phyloP scores from a whole-genome alignment of 2,888 invertebrate genomes.

The Esperia sulphurella region DNA sequence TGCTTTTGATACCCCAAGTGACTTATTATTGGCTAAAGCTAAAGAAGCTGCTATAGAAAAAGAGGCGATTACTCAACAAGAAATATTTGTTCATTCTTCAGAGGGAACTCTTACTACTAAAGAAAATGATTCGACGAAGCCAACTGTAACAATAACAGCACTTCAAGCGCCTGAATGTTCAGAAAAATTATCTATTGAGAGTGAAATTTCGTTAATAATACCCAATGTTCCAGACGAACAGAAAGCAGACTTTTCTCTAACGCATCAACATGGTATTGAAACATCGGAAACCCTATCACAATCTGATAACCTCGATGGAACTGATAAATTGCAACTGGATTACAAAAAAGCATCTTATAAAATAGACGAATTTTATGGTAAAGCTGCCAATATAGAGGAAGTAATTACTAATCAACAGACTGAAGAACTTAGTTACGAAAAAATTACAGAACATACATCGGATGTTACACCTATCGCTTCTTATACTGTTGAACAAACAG shows the following conservation, averaged over 20 bases:
- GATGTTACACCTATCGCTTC: constrained; percentile 49
- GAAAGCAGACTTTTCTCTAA: constrained; percentile 56
- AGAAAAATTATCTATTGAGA: constrained; percentile 79
- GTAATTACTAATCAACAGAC: constrained; percentile 47
- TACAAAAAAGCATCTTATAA: constrained; percentile 47
- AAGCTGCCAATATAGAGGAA: constrained; percentile 57
- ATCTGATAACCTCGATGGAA: constrained; percentile 70
- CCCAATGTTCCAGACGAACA: constrained; percentile 57
- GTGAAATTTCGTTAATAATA: constrained; percentile 69
- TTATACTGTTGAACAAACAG: constrained; percentile 66
- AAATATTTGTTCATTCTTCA: constrained; percentile 72
- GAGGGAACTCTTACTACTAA: constrained; percentile 48
- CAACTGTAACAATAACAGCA: constrained; percentile 59
- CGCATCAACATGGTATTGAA: constrained; percentile 69
- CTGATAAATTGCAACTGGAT: constrained; percentile 49
- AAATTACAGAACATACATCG: constrained; percentile 32
- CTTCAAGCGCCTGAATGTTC: constrained; percentile 78
- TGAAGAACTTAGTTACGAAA: constrained; percentile 41
- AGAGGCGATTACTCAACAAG: constrained; percentile 79
- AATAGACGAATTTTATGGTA: constrained; percentile 64
- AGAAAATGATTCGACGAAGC: constrained; percentile 49
- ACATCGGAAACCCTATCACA: constrained; percentile 76
- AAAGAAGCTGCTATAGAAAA: constrained; percentile 59
- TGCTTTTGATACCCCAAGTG: constrained; percentile 36
- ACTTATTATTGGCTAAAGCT: constrained; percentile 45